Evolutionary conservation across 1,140 invertebrate species (phyloP), one percentile per base, ranked within the genome.

Genomic region (Penaeus japonicus): DNA sequence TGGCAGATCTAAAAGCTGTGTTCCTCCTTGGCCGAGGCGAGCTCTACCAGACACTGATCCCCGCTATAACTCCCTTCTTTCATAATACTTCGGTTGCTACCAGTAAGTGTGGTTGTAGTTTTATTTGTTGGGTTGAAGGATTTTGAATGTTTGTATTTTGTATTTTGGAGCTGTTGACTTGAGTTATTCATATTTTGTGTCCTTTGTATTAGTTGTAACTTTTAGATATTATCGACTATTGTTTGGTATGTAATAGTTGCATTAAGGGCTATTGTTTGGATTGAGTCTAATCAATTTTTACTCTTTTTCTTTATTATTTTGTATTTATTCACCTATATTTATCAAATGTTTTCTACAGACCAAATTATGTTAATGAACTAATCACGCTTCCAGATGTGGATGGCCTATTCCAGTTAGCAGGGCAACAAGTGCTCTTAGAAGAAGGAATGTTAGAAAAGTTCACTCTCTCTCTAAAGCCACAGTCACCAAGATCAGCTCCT

Each of bases 1-100:
- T 90, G 35, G 70, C 55, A 18, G 70, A 90, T 22, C 35, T 90
- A 10, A 90, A 90, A 35, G 78, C 89, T 22, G 80, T 90, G n/a
- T 84, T 84, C 47, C 80, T 90, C 35, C 82, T 90, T 24, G 89
- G 89, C 22, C 55, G 89, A 55, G 89, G 89, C 1, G 89, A 90
- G 57, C 82, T 90, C 5, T 90, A 65, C 80, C 89, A 90, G n/a
- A 70, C 89, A 4, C 84, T 90, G 0, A 65, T 90, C 24, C 75
- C 85, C 55, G 35, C 82, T 20, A 53, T 84, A 75, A 87, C 89
- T n/a, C 78, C 55, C 32, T 80, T 77, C 57, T 70, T 90, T 24
- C 70, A 39, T 54, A 54, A 30, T 3, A 32, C 18, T 79, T 35
- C 65, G 7, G 27, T 65, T 32, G 24, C 20, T 62, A 54, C 65